These are phyloP conservation scores for Chelonoidis abingdonii DNA, from an alignment of 2,113 vertebrate genomes.

Conservation along the genomic window DNA sequence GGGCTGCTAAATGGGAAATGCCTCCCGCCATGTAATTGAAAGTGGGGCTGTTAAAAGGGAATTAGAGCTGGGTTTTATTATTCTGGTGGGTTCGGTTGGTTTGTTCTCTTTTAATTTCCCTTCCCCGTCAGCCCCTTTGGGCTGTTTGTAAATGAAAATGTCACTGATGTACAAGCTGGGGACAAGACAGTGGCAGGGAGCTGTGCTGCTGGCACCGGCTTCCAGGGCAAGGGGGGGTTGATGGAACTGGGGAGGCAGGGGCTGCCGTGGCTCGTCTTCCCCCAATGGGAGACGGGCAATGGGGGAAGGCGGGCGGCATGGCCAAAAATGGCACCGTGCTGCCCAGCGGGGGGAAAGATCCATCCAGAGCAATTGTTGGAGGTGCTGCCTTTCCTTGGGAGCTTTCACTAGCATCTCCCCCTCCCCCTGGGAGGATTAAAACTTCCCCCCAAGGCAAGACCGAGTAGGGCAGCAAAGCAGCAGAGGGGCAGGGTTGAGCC, in stretches of 20 bases:
- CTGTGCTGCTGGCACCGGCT: not conserved
- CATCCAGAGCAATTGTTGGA: not conserved
- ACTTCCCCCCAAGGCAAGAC: not conserved
- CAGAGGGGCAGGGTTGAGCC: not conserved
- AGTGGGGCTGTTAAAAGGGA: not conserved
- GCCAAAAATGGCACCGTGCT: too few relatives aligned
- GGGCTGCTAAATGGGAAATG: not conserved
- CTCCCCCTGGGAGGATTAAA: not conserved
- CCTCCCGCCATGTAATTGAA: not conserved
- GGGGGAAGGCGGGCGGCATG: too few relatives aligned
- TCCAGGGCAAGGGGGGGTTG: too few relatives aligned
- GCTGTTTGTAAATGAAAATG: not conserved
- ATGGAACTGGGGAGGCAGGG: not conserved
- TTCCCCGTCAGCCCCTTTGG: not conserved
- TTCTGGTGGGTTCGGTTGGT: not conserved
- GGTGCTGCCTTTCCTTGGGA: not conserved
- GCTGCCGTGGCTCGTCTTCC: not conserved
- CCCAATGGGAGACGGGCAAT: not conserved
- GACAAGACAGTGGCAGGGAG: not conserved
- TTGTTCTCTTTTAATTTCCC: not conserved
- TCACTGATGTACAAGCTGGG: not conserved
- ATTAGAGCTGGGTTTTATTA: not conserved
- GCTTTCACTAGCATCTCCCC: not conserved
- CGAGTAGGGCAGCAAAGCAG: not conserved
- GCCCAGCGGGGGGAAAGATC: not conserved